Percentiles rank a stretch among this genome's conserved stretches.
Evolutionary conservation across 1,140 invertebrate genomes (phyloP).

Genomic region (Meteorus sp.): DNA sequence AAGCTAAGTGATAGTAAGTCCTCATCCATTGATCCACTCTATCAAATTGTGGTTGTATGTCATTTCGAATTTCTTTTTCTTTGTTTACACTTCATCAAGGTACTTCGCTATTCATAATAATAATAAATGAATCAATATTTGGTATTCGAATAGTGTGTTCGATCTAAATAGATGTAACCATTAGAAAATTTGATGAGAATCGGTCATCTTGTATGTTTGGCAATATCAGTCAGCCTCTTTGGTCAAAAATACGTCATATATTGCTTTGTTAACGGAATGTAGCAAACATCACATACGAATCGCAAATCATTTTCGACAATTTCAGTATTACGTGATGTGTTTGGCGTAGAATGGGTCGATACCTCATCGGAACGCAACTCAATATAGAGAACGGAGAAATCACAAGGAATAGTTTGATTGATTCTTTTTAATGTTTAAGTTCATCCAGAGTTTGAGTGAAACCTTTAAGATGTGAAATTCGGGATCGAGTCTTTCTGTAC

Average conservation of each 20-base stretch:
- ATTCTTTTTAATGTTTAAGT: no score
- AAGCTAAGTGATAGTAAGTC: constrained; percentile 35
- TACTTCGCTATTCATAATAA: constrained; percentile 34
- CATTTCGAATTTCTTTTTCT: constrained; percentile 24
- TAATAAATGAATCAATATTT: constrained; percentile 39
- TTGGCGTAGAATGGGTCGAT: no score
- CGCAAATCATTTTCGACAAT: no score
- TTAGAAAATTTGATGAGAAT: constrained; percentile 30
- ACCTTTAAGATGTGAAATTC: no score
- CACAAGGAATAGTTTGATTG: no score
- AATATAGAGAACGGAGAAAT: no score
- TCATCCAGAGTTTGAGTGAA: no score
- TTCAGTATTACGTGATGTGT: no score
- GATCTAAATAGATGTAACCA: constrained; percentile 26
- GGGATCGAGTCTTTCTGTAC: no score
- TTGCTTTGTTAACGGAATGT: constrained; percentile 12
- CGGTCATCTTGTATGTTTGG: constrained; percentile 49
- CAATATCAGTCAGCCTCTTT: constrained; percentile 59
- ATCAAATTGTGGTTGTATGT: constrained; percentile 8
- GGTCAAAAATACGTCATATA: constrained; percentile 41
- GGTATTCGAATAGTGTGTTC: constrained; percentile 36
- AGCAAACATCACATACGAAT: no score
- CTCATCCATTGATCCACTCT: constrained; percentile 25
- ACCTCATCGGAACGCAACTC: no score
- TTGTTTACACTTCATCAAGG: constrained; percentile 32